A percentile compares a stretch with the other conserved stretches of the same genome.
Conservation (phyloP, 2,797 vertebrate genomes). For the Cottoperca gobio region DNA sequence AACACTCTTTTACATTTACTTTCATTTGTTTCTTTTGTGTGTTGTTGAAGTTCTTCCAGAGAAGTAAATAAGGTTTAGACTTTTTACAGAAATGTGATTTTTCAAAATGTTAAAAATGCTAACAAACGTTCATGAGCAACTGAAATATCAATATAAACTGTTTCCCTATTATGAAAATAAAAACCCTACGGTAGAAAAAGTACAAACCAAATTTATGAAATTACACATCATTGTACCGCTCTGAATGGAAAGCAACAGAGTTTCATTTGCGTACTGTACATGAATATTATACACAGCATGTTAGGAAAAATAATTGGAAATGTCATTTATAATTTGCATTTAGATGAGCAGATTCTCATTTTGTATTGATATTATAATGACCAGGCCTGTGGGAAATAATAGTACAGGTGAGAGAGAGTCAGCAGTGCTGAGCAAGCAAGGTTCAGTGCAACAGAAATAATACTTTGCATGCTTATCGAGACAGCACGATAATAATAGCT, state of each 20-base stretch:
- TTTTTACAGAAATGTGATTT: constrained; percentile 9
- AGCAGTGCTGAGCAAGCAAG: constrained; percentile 47
- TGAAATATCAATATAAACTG: constrained; percentile 10
- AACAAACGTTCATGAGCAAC: neutral
- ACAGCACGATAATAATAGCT: constrained; percentile 13
- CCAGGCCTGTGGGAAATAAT: constrained; percentile 62
- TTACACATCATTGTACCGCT: constrained; percentile 22
- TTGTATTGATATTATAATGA: constrained; percentile 69
- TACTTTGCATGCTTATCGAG: constrained; percentile 10
- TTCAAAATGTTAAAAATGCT: constrained; percentile 15
- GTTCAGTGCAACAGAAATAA: constrained; percentile 49
- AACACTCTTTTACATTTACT: neutral
- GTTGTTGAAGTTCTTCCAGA: neutral
- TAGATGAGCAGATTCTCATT: constrained; percentile 84
- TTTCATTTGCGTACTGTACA: constrained; percentile 52
- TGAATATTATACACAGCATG: constrained; percentile 73
- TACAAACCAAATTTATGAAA: constrained; percentile 33
- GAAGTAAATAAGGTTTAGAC: neutral
- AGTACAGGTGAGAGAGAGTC: constrained; percentile 57
- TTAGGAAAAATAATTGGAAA: constrained; percentile 74
- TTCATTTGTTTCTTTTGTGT: neutral
- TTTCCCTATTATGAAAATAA: neutral
- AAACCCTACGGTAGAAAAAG: neutral
- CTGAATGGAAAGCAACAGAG: constrained; percentile 37
- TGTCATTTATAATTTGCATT: constrained; percentile 83